A percentile compares a stretch with the other conserved stretches of the same genome.
Conservation (phyloP, 2,113 vertebrate genomes). For the Morphnarchus princeps region DNA sequence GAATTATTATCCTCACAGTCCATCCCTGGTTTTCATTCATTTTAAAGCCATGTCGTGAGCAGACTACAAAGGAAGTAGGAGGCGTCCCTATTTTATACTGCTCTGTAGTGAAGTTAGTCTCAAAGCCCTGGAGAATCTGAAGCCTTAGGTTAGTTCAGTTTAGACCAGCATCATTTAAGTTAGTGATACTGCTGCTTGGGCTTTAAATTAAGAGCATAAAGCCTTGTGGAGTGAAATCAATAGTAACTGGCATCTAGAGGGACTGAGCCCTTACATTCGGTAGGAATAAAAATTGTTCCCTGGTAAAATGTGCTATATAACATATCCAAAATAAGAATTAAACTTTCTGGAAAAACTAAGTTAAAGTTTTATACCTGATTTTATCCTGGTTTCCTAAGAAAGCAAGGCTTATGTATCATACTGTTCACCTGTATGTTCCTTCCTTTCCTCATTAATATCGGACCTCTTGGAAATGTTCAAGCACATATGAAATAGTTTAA, state of each 20-base stretch:
- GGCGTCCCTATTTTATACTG: background rate
- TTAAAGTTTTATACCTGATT: background rate
- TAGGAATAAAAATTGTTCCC: background rate
- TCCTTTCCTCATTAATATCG: background rate
- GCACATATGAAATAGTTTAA: background rate
- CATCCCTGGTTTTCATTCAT: background rate
- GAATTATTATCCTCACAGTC: background rate
- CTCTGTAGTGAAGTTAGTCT: background rate
- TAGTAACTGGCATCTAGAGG: background rate
- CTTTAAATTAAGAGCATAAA: conserved; percentile 32
- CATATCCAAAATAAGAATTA: background rate
- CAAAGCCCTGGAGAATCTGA: background rate
- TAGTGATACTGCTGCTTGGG: background rate
- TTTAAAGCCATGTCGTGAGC: background rate
- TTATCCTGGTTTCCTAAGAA: background rate
- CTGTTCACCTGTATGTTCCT: background rate
- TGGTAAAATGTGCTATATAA: background rate
- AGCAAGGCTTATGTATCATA: background rate
- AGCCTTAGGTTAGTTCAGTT: background rate
- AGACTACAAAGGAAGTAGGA: background rate
- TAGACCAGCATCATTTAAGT: background rate
- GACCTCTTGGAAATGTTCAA: background rate
- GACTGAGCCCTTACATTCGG: background rate
- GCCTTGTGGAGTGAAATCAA: conserved; percentile 4
- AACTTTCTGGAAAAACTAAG: background rate